Base-by-base conservation (phyloP, 1,140 invertebrate species). In the Propsilocerus akamusi region DNA sequence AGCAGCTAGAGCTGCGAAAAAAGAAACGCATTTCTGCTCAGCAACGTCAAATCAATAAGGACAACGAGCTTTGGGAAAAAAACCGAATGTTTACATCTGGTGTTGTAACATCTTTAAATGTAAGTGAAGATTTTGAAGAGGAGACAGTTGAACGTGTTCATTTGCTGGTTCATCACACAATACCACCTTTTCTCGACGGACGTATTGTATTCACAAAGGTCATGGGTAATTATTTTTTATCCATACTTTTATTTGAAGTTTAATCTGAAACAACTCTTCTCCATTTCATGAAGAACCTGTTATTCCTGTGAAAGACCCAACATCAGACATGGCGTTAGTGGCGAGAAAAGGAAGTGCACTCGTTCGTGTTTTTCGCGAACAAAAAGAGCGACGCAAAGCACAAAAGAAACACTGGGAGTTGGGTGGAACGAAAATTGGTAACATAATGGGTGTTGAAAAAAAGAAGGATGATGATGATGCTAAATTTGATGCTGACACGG, bases 351-450 rank as follows among this genome's bases (percentile, higher is more conserved):
- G 96, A 6, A 92, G 89, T 4, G 77, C 81, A 2, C 68, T 93
- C 20, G 97, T 99, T 0, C 74, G 90, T 49, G 78, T 79, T 0
- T 93, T 85, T 62, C 74, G 97, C 46, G 96, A 99, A 64, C 90
- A 97, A 63, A 97, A 97, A 61, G 97, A 99, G 65, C 70, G 92
- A 24, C 78, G 81, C 37, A 94, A 92, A 66, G 92, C 94, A 0
- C 95, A 98, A 59, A 95, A 96, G 62, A 99, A 99, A 65, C 93
- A 99, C 64, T 99, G 95, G 94, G 93, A 99, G 66, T 65, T 99
- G 26, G 91, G 93, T 28, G 96, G 97, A 25, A 98, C 93, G 2
- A 88, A 89, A 59, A 75, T 99, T 46, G 93, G 93, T 60, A 94
- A 99, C 57, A 92, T 99, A 17, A 94, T 98, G 84, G 96, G 96